Base-by-base conservation (phyloP, 2,888 invertebrate genomes). In the Dryocosmus kuriphilus region DNA sequence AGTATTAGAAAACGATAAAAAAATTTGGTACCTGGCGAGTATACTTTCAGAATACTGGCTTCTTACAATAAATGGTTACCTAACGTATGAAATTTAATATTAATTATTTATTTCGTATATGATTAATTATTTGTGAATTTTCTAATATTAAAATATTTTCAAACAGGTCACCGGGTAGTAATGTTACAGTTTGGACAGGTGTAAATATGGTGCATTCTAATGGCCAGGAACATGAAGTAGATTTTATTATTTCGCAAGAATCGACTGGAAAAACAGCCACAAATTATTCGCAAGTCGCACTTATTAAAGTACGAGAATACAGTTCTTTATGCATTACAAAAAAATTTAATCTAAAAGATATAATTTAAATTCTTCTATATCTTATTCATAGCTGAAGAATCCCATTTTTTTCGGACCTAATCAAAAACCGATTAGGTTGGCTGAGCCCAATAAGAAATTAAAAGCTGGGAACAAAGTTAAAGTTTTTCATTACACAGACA, bases 111-210 rank as follows among this genome's bases (percentile, higher is more conserved):
- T 46, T n/a, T 51, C 2, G 1, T 51, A n/a, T 51, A n/a, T n/a
- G 7, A n/a, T 51, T 51, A 51, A 51, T 1, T 51, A n/a, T n/a
- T 51, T n/a, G n/a, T 2, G 7, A 8, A 19, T 7, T n/a, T 51
- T 51, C n/a, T n/a, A n/a, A 51, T 8, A 38, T 38, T 11, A 11
- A 0, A 38, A 51, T n/a, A 51, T n/a, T n/a, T n/a, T n/a, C 8
- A 8, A 8, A 51, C 51, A 51, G 51, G n/a, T 8, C 51, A 8
- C 51, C 51, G 8, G 51, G n/a, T n/a, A 51, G 51, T 51, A 51
- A 51, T 51, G n/a, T 51, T 51, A n/a, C 51, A 51, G 51, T 51
- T n/a, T 51, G 51, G 51, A 51, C 51, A 51, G 51, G 51, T 51
- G 51, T 51, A 8, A 8, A n/a, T n/a, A 8, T n/a, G 2, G n/a